Conservation (phyloP, 2,888 invertebrate genomes). For the Spodoptera littoralis region DNA sequence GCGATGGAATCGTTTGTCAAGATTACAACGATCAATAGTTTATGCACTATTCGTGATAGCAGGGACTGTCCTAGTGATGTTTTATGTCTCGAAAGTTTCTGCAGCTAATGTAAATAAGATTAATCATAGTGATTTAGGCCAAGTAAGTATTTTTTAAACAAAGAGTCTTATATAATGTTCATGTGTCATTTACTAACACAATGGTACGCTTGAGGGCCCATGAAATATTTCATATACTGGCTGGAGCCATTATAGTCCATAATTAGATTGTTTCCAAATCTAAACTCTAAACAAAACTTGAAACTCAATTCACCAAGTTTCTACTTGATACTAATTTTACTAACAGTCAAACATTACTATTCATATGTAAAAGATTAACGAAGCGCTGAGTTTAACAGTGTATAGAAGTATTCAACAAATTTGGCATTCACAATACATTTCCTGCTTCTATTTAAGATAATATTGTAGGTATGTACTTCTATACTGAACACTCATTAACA, state of each 20-base stretch:
- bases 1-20: constrained; percentile 96
- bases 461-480: constrained; percentile 15
- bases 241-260: no score
- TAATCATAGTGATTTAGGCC: constrained; percentile 63
- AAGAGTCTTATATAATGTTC: neutral
- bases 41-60: constrained; percentile 90
- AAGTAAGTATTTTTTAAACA: constrained; percentile 61
- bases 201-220: no score
- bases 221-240: no score
- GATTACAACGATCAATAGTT: constrained; percentile 93
- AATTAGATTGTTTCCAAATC: no score
- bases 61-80: constrained; percentile 89
- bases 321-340: no score
- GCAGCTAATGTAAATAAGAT: constrained; percentile 63
- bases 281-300: no score
- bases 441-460: constrained; percentile 28
- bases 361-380: no score
- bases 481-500: constrained; percentile 12
- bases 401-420: neutral
- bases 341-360: no score
- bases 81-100: constrained; percentile 82
- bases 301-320: no score
- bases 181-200: neutral
- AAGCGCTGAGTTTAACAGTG: neutral
- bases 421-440: constrained; percentile 16